These are phyloP conservation scores for Temnothorax rugatulus DNA, from an alignment of 2,888 invertebrate genomes.

Conservation along the genomic window DNA sequence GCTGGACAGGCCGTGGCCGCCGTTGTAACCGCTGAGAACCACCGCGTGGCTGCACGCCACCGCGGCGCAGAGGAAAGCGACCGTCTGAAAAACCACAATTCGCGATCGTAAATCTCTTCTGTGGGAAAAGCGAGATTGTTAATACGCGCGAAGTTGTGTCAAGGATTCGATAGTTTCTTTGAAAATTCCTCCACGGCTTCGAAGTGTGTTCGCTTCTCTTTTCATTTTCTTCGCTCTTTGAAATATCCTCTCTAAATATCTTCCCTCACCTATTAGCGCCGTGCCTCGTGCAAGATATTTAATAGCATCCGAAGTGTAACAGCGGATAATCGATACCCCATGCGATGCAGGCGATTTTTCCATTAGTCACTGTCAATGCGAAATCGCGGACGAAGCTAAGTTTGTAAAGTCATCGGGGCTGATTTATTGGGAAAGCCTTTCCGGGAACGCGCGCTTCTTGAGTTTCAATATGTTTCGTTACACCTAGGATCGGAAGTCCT, in stretches of 20 bases:
- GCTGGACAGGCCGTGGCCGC: conserved; percentile 79
- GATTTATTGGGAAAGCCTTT: conserved; percentile 73
- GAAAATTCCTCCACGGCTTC: not conserved
- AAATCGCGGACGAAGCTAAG: conserved; percentile 1
- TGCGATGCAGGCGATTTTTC: conserved; percentile 2
- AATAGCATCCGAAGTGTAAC: not conserved
- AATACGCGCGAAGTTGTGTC: conserved; percentile 61
- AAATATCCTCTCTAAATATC: not conserved
- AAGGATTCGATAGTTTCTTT: conserved; percentile 28
- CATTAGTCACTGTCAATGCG: conserved; percentile 24
- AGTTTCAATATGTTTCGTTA: conserved; percentile 64
- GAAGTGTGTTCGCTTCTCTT: not conserved
- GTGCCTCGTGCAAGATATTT: not conserved
- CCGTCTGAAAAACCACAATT: conserved; percentile 75
- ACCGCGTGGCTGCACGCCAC: conserved; percentile 79
- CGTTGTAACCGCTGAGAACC: conserved; percentile 82
- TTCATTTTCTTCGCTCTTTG: not conserved
- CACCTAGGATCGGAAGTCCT: conserved; percentile 29
- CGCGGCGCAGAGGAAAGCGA: conserved; percentile 76
- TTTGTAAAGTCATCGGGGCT: conserved; percentile 67
- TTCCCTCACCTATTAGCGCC: too few species aligned
- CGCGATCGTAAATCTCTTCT: conserved; percentile 38
- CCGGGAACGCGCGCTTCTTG: conserved; percentile 55
- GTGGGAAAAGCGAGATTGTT: conserved; percentile 35
- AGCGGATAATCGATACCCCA: not conserved